Evolutionary conservation across 2,113 vertebrate species (phyloP).

Genomic region (Bujurquina vittata): DNA sequence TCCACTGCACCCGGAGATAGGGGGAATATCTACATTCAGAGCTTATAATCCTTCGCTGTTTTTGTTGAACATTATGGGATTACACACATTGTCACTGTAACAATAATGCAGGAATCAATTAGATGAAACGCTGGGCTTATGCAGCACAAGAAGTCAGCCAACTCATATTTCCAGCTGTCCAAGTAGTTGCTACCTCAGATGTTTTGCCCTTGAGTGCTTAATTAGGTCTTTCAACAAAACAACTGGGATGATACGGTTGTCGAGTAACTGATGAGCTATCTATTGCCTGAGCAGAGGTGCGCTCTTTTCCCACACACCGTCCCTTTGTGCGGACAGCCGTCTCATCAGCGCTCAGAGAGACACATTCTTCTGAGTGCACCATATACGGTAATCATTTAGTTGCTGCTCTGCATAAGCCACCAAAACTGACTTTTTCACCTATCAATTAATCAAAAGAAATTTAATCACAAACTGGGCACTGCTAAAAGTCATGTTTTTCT

Average conservation of each 20-base stretch:
- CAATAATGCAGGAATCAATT: conserved; percentile 45
- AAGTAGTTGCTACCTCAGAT: conserved; percentile 29
- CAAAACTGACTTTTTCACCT: not conserved
- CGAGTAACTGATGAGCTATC: conserved; percentile 49
- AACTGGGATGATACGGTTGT: conserved; percentile 48
- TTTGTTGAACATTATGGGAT: conserved; percentile 59
- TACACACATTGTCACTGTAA: conserved; percentile 27
- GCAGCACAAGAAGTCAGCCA: not conserved
- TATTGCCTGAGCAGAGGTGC: conserved; percentile 33
- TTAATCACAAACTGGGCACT: not conserved
- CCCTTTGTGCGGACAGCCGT: conserved; percentile 49
- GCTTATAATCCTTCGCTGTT: conserved; percentile 56
- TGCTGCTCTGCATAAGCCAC: conserved; percentile 11
- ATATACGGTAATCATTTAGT: conserved; percentile 9
- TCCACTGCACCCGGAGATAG: conserved; percentile 42
- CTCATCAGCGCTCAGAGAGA: conserved; percentile 14
- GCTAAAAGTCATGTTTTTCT: not conserved
- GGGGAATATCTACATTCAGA: conserved; percentile 47
- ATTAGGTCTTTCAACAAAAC: conserved; percentile 59
- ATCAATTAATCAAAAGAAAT: not conserved
- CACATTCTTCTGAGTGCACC: conserved; percentile 43
- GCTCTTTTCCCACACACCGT: conserved; percentile 16
- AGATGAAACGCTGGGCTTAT: conserved; percentile 3
- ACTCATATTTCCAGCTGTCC: conserved; percentile 42
- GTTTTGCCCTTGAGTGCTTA: conserved; percentile 64